Conservation (phyloP, 2,797 vertebrate genomes). For the Sebastes minor region DNA sequence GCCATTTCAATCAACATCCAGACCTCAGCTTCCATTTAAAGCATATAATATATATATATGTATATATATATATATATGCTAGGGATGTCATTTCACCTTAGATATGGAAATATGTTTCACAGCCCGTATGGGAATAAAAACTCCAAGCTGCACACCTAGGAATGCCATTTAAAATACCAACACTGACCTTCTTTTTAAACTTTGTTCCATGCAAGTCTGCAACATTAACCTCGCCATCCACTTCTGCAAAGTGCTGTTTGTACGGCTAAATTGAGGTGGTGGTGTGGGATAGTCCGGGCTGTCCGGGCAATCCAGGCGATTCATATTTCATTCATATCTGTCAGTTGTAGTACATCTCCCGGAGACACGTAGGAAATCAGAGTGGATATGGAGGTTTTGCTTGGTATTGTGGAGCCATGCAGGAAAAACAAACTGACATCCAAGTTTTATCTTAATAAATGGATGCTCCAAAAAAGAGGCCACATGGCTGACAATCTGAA, state of each 20-base stretch:
- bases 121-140: constrained; percentile 1
- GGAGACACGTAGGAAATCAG: constrained; percentile 48
- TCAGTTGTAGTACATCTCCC: constrained; percentile 40
- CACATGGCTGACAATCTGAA: constrained; percentile 14
- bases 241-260: constrained; percentile 41
- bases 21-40: background rate
- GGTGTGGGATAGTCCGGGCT: constrained; percentile 16
- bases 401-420: constrained; percentile 5
- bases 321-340: constrained; percentile 61
- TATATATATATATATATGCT: background rate
- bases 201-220: constrained; percentile 15
- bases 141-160: background rate
- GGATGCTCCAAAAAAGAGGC: background rate
- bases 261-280: constrained; percentile 37
- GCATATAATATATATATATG: background rate
- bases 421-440: constrained; percentile 20
- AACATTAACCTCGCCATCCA: constrained; percentile 5
- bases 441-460: constrained; percentile 50
- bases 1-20: constrained; percentile 52
- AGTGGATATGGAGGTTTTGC: constrained; percentile 15
- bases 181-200: constrained; percentile 36
- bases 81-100: constrained; percentile 16
- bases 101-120: constrained; percentile 35
- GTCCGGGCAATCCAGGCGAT: constrained; percentile 30
- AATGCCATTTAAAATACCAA: constrained; percentile 7